Evolutionary conservation across 64 coral and sea anemone species (phyloP).

Genomic region (Trachythela sp.): DNA sequence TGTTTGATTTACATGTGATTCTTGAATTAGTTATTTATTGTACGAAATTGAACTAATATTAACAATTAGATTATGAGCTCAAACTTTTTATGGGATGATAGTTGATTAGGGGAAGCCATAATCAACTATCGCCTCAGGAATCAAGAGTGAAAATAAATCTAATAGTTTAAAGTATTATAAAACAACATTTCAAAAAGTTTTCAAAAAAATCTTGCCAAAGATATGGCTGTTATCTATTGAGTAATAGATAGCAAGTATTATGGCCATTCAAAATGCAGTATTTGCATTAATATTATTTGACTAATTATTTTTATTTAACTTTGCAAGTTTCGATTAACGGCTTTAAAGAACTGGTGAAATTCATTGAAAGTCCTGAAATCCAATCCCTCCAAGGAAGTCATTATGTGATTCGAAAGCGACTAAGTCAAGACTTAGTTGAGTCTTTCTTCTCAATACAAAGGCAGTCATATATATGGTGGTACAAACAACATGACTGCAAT

Average conservation of each 20-base stretch:
- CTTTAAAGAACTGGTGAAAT: constrained; percentile 36
- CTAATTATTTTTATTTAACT: background rate
- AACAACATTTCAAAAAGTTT: too few species aligned
- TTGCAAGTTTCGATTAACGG: constrained; percentile 24
- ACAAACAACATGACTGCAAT: background rate
- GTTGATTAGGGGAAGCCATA: background rate
- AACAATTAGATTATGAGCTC: background rate
- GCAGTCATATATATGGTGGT: constrained; percentile 49
- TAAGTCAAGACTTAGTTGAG: constrained; percentile 24
- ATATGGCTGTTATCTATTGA: background rate
- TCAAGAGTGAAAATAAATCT: background rate
- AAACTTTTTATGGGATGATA: background rate
- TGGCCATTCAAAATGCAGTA: background rate
- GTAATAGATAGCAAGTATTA: background rate
- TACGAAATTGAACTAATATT: background rate
- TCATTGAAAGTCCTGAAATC: constrained; percentile 34
- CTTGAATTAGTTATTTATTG: background rate
- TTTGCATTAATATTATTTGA: background rate
- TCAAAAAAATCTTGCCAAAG: too few species aligned
- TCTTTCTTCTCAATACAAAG: constrained; percentile 42
- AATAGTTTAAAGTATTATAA: background rate
- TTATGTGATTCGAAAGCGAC: constrained; percentile 34
- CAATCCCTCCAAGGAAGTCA: constrained; percentile 47
- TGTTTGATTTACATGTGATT: constrained; percentile 27
- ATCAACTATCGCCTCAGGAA: background rate